Evolutionary conservation across 1,140 invertebrate genomes (phyloP), one percentile per base, ranked within the genome.

Genomic region (Rhyacophila brunnea): DNA sequence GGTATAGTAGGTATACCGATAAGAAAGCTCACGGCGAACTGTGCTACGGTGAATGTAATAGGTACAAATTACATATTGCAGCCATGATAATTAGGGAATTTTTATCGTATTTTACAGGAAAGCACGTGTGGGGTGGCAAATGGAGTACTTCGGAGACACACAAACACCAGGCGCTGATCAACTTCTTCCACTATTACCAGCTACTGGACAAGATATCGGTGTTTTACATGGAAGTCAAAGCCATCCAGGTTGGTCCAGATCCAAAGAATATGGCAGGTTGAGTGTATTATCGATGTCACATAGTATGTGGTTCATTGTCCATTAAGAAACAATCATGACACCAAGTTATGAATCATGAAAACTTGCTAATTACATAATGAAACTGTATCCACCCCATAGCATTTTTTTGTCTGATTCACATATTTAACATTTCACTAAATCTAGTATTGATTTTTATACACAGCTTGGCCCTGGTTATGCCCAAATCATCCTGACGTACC

Each of bases 101-200:
- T 35, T 35, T n/a, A 35, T n/a, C 6, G 34, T 35, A 35, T 35
- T 44, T 50, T 50, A 15, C 58, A 77, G 73, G 75, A 11, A 56
- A 59, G 3, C 75, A 77, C 61, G 64, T 64, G 1, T 77, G 74
- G 75, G 48, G 61, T 0, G 73, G 71, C 0, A 65, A 66, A 13
- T 77, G 75, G 75, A 6, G 44, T 0, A 23, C 10, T 10, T 11
- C 38, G 11, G 40, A 61, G 6, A 67, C 74, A 0, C 74, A 73
- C 3, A n/a, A n/a, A n/a, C 88, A 93, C 34, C 6, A 7, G n/a
- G 34, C 34, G n/a, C 6, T 7, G 34, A 6, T 35, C 6, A n/a
- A 35, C 34, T n/a, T 35, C 6, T 7, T 35, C 6, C 6, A 35
- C 6, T 6, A 35, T n/a, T 35, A n/a, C 6, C 6, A n/a, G 34